These are phyloP conservation scores for Timandra comae DNA, from an alignment of 2,888 invertebrate genomes.

Conservation along the genomic window DNA sequence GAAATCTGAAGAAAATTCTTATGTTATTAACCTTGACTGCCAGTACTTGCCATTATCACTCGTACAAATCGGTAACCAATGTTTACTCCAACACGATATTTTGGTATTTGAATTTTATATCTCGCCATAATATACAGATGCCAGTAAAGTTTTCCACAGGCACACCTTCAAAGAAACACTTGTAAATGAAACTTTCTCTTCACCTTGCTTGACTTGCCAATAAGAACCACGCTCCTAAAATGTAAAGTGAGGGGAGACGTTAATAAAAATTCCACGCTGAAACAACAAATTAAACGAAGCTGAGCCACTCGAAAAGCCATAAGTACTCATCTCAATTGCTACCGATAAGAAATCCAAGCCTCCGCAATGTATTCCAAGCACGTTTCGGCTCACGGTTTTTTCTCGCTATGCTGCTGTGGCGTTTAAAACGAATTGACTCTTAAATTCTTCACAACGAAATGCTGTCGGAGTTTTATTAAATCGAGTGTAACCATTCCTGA, in stretches of 20 bases:
- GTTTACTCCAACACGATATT: too few species aligned
- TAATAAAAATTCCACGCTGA: conserved; percentile 75
- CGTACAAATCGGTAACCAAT: too few species aligned
- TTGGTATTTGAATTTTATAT: too few species aligned
- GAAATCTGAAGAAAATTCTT: conserved; percentile 38
- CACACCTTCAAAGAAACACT: conserved; percentile 27
- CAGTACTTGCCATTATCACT: too few species aligned
- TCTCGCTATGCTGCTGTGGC: conserved; percentile 67
- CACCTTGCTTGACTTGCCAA: conserved; percentile 52
- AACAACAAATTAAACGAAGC: conserved; percentile 77
- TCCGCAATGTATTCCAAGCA: conserved; percentile 71
- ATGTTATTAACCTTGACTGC: conserved; percentile 33
- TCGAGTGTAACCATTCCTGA: conserved; percentile 76
- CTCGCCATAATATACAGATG: too few species aligned
- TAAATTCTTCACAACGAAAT: conserved; percentile 75
- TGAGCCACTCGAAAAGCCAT: conserved; percentile 77
- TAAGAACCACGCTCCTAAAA: conserved; percentile 54
- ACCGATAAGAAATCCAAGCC: conserved; percentile 77
- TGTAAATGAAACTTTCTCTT: conserved; percentile 42
- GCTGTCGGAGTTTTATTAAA: conserved; percentile 76
- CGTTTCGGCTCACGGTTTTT: conserved; percentile 74
- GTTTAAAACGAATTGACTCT: conserved; percentile 75
- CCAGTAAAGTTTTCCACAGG: conserved; percentile 9
- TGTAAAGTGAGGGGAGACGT: conserved; percentile 70
- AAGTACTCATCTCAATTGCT: conserved; percentile 77